phyloP scores from a whole-genome alignment of 1,140 invertebrate genomes.

The Apis florea region DNA sequence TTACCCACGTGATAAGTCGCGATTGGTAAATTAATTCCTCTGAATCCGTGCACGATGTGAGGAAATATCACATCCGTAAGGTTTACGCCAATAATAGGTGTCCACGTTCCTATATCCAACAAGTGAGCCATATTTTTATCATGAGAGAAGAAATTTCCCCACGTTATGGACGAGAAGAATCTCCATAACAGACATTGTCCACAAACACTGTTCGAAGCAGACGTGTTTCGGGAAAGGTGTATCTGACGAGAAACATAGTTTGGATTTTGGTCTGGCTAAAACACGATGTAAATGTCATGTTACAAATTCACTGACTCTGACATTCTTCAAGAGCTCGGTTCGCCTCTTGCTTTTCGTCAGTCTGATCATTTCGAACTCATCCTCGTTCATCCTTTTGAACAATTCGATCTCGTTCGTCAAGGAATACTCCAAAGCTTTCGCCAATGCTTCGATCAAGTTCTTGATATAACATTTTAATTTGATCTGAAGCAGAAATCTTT shows the following conservation, averaged over 20 bases:
- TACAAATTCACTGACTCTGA: conserved; percentile 79
- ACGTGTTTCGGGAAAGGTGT: conserved; percentile 4
- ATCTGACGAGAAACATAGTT: conserved; percentile 14
- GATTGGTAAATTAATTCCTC: conserved; percentile 86
- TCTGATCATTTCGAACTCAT: conserved; percentile 89
- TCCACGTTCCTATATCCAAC: conserved; percentile 87
- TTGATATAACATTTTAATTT: conserved; percentile 84
- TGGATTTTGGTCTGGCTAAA: neutral
- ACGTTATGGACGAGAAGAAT: conserved; percentile 85
- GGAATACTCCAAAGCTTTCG: conserved; percentile 84
- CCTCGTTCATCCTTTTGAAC: conserved; percentile 87
- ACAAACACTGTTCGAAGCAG: conserved; percentile 73
- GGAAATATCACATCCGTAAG: conserved; percentile 88
- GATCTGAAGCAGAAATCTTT: conserved; percentile 73
- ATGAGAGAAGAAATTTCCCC: conserved; percentile 80
- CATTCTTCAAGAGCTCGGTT: conserved; percentile 82
- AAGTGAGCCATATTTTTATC: conserved; percentile 73
- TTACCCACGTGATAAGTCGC: conserved; percentile 85
- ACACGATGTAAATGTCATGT: neutral
- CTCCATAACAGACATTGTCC: conserved; percentile 85
- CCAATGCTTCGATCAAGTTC: conserved; percentile 83
- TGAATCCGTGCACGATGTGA: conserved; percentile 88
- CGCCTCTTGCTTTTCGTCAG: conserved; percentile 85
- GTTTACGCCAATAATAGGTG: conserved; percentile 84
- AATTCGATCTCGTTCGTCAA: conserved; percentile 85